Base-by-base conservation (phyloP, 92 coral and sea anemone species). In the Parazoanthus swiftii region DNA sequence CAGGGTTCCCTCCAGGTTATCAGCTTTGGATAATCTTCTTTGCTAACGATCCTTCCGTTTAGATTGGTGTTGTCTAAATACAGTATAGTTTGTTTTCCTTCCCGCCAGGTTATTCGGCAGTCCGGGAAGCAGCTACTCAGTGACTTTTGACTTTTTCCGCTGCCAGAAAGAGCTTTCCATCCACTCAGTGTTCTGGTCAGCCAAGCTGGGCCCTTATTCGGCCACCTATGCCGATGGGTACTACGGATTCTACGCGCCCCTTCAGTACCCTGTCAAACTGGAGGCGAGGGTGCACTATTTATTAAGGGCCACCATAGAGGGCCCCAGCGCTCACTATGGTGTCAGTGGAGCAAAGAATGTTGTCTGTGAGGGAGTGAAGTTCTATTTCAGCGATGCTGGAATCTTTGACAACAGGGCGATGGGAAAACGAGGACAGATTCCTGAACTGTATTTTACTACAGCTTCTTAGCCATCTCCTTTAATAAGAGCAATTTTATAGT, bases 121-220 rank as follows among this genome's bases (percentile, higher is more conserved):
- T 48, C 79, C 87, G 3, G 87, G 37, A 29, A 13, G 78, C 66
- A 84, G 46, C 44, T 84, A 84, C 65, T 46, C 59, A 9, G 87
- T 84, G 26, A 70, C 87, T 8, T 46, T 84, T 48, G 78, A 84
- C 67, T 84, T 84, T 73, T 84, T 70, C 51, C 87, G 87, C 44
- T 84, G 87, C 35, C 87, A 84, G 78, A 84, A 84, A 42, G 79
- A 84, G 50, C 87, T 84, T 26, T 84, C 87, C 20, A 84, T 84
- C 44, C 87, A 84, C 68, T 84, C 87, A 15, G 77, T 84, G 20
- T 84, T 84, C 77, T 84, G 87, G 87, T 84, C 87, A 1, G 44
- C 87, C 43, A 70, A 71, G 51, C 79, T 84, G 43, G 87, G 87
- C 2, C 87, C 87, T 18, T 84, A 44, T 37, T 46, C 25, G 8